A percentile compares a stretch with the other conserved stretches of the same genome.
phyloP scores from a whole-genome alignment of 2,888 invertebrate species.

The Cosmia trapezina region DNA sequence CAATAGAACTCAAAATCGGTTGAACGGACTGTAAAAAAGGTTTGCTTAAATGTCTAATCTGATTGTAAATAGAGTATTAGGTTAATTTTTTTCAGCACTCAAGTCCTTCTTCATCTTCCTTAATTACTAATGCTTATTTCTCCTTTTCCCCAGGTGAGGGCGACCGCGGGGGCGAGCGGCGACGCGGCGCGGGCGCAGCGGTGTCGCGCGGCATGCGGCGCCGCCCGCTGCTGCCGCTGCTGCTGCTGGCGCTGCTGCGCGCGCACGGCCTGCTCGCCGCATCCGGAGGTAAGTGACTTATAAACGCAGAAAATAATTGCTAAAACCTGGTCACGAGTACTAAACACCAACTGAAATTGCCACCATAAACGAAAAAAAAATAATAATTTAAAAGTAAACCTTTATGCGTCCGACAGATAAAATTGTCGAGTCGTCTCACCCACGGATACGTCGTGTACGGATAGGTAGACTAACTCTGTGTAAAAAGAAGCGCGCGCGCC shows the following conservation, averaged over 20 bases:
- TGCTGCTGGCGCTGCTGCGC: slow-evolving; percentile 88
- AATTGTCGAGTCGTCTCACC: background rate
- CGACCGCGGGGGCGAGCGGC: slow-evolving; percentile 84
- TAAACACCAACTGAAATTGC: background rate
- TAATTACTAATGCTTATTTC: background rate
- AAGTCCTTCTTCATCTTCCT: too few relatives aligned
- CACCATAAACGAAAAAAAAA: background rate
- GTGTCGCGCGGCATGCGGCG: slow-evolving; percentile 89
- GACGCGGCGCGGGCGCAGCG: slow-evolving; percentile 85
- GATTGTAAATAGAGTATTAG: too few relatives aligned
- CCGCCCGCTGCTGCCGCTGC: slow-evolving; percentile 89
- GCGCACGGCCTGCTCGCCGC: slow-evolving; percentile 89
- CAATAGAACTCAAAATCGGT: too few relatives aligned
- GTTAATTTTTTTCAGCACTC: background rate
- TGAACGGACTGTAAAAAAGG: too few relatives aligned
- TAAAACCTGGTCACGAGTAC: background rate
- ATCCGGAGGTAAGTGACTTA: slow-evolving; percentile 81
- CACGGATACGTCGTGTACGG: too few relatives aligned
- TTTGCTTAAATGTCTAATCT: too few relatives aligned
- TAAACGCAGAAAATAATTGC: background rate
- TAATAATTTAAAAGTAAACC: background rate
- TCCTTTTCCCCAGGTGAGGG: slow-evolving; percentile 78
- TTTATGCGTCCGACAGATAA: background rate
- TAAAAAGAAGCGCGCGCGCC: too few relatives aligned
- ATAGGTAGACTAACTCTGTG: too few relatives aligned